Percentiles rank a stretch among this genome's conserved stretches.
Evolutionary conservation across 1,140 invertebrate genomes (phyloP).

Genomic region (Coenobita brevimanus): DNA sequence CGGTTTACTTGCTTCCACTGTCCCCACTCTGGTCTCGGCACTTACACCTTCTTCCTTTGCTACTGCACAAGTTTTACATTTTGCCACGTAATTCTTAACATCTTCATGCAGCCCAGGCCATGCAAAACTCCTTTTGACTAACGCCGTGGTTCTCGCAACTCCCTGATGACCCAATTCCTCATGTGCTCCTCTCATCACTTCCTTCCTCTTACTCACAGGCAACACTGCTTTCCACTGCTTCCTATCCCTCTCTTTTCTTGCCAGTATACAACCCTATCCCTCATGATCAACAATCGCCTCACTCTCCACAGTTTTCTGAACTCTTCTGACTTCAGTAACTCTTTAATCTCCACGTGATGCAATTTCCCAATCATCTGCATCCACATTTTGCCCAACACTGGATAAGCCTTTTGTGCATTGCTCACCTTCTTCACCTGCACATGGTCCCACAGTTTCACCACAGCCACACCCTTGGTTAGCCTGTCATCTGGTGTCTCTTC

Average conservation of each 20-base stretch:
- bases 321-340: no score
- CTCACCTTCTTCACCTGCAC: background rate
- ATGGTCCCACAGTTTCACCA: background rate
- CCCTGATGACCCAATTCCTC: no score
- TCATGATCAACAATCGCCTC: background rate
- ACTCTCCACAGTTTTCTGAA: no score
- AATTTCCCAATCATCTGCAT: no score
- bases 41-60: no score
- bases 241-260: background rate
- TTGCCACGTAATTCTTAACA: background rate
- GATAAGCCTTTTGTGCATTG: background rate
- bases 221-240: background rate
- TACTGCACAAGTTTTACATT: no score
- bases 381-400: background rate
- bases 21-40: no score
- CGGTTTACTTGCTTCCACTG: no score
- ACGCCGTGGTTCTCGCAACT: background rate
- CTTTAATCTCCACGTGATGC: no score
- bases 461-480: background rate
- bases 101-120: conserved; percentile 11
- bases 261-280: background rate
- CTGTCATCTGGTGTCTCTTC: background rate
- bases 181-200: no score
- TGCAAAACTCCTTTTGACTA: background rate
- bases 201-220: background rate